Evolutionary conservation across 2,113 vertebrate species (phyloP), one percentile per base, ranked within the genome.

Genomic region (Aplodontia rufa): DNA sequence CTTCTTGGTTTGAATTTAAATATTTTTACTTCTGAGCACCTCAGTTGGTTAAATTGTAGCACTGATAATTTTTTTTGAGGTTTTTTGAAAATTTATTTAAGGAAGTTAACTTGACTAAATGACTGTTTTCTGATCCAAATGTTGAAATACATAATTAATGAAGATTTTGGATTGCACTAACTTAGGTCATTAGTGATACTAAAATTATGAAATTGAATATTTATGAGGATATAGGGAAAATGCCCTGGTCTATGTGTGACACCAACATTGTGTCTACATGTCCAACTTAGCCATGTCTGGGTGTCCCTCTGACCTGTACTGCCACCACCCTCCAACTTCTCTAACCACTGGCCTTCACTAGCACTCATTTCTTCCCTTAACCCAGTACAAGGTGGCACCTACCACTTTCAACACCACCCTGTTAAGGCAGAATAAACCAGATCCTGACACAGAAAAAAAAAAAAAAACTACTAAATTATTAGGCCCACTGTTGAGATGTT

Each of bases 371-470:
- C 82, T 72, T 96, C 64, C 53, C 51, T 96, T 62, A 32, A 72
- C 55, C 72, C 45, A 4, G 82, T 89, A 86, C 42, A 62, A 79
- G 66, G 71, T 55, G 82, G 87, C 62, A 72, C 45, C 58, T 32
- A 6, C 75, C 93, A 75, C 58, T 89, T 49, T 91, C 58, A 90
- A 79, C 75, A 92, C 71, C 91, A 91, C 47, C 76, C 81, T 96
- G 40, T 91, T 87, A 95, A 74, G 64, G 62, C 89, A 93, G 66
- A 96, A 95, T 96, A 97, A 97, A 89, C 71, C 49, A 35, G 93
- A 92, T 93, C 90, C 64, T 97, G 51, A 74, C 71, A 42, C 42
- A 91, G 51, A 20, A 22, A 20, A 0, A 45, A 32, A 40, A 49
- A 68, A 53, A n/a, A 76, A 42, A 45, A 14, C 13, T 86, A 82